These are phyloP conservation scores for Psilopsiagon aurifrons DNA, from an alignment of 2,113 vertebrate species.

Conservation along the genomic window DNA sequence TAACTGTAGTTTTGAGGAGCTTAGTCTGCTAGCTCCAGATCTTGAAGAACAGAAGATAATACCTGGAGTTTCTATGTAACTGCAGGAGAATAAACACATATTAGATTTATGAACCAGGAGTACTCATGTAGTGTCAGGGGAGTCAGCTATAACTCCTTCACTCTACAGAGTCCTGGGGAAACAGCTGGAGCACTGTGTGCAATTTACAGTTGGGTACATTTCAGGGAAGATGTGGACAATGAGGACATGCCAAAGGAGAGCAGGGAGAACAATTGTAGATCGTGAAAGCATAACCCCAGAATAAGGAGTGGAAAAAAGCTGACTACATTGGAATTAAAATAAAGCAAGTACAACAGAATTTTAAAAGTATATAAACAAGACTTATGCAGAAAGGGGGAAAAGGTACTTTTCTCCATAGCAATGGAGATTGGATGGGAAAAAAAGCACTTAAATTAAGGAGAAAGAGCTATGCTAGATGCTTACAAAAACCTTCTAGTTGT, in stretches of 20 bases:
- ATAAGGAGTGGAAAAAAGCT: neutral
- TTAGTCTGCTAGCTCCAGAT: neutral
- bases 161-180: neutral
- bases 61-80: neutral
- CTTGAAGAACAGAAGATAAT: neutral
- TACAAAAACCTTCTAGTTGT: neutral
- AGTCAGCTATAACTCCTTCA: neutral
- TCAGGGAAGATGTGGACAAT: constrained; percentile 23
- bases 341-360: neutral
- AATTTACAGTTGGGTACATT: neutral
- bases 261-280: neutral
- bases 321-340: neutral
- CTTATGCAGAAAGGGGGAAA: neutral
- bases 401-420: neutral
- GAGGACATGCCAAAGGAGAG: constrained; percentile 10
- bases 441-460: neutral
- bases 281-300: constrained; percentile 14
- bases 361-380: neutral
- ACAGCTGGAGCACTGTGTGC: constrained; percentile 7
- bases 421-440: neutral
- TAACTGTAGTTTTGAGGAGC: neutral
- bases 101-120: neutral
- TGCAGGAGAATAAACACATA: neutral
- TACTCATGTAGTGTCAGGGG: neutral
- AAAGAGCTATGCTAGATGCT: neutral